A percentile compares a stretch with the other conserved stretches of the same genome.
Conservation (phyloP, 2,888 invertebrate genomes). For the Abscondita cerata region DNA sequence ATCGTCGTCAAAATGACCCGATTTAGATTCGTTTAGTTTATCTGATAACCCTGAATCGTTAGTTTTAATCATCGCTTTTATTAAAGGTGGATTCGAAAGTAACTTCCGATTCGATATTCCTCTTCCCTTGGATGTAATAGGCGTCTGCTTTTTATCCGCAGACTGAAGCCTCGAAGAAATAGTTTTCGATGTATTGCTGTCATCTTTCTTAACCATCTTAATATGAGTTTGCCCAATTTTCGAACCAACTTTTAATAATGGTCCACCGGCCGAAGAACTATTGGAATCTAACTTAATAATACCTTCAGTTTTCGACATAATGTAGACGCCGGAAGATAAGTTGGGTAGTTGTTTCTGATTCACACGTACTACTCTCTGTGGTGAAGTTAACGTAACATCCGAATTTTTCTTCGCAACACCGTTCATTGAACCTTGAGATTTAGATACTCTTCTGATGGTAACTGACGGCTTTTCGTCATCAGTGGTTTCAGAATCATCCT, state of each 20-base stretch:
- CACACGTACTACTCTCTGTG: slow-evolving; percentile 76
- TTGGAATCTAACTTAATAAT: slow-evolving; percentile 74
- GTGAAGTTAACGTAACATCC: slow-evolving; percentile 59
- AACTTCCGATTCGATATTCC: background rate
- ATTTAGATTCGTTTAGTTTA: slow-evolving; percentile 16
- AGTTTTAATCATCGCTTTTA: slow-evolving; percentile 3
- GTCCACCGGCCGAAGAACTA: slow-evolving; percentile 55
- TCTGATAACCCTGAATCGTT: slow-evolving; percentile 8
- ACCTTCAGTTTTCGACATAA: slow-evolving; percentile 79
- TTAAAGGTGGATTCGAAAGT: background rate
- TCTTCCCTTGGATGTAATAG: background rate
- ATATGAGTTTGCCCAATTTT: slow-evolving; percentile 62
- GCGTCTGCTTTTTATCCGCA: background rate
- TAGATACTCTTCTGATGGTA: slow-evolving; percentile 37
- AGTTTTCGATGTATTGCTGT: slow-evolving; percentile 23
- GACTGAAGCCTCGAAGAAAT: background rate
- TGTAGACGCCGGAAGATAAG: slow-evolving; percentile 71
- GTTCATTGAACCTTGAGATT: slow-evolving; percentile 37
- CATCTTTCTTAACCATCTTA: slow-evolving; percentile 37
- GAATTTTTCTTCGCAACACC: slow-evolving; percentile 43
- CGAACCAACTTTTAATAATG: slow-evolving; percentile 59
- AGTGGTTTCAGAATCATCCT: slow-evolving; percentile 50
- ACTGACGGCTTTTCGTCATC: slow-evolving; percentile 39
- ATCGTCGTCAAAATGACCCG: slow-evolving; percentile 47
- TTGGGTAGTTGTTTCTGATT: slow-evolving; percentile 76